A percentile compares a stretch with the other conserved stretches of the same genome.
phyloP scores from a whole-genome alignment of 1,140 invertebrate genomes.

The Adelges cooleyi region DNA sequence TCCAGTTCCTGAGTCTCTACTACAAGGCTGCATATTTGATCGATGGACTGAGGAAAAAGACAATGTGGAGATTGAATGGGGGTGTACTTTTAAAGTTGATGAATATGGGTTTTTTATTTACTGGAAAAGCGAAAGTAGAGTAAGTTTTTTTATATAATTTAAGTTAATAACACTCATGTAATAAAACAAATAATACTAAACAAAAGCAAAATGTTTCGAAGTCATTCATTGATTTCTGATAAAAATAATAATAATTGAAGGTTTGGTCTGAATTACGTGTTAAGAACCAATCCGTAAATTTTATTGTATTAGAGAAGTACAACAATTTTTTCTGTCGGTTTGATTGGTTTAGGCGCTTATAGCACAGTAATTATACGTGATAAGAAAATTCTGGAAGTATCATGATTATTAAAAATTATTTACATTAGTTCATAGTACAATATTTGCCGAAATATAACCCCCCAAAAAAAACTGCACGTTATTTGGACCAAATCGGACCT shows the following conservation, averaged over 20 bases:
- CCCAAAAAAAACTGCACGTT: background rate
- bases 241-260: too few relatives aligned
- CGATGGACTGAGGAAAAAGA: conserved; percentile 95
- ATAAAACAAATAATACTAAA: background rate
- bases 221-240: too few relatives aligned
- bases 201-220: too few relatives aligned
- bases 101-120: conserved; percentile 98
- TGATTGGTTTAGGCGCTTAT: background rate
- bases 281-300: too few relatives aligned
- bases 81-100: conserved; percentile 88
- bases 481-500: background rate
- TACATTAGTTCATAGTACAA: too few relatives aligned
- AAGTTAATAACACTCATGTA: too few relatives aligned
- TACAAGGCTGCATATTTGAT: conserved; percentile 78
- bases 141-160: conserved; percentile 43
- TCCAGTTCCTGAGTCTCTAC: conserved; percentile 74
- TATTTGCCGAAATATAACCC: too few relatives aligned
- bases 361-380: too few relatives aligned
- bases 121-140: conserved; percentile 93
- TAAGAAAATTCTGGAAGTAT: too few relatives aligned
- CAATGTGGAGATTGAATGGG: conserved; percentile 73
- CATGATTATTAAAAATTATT: too few relatives aligned
- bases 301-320: too few relatives aligned
- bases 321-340: background rate
- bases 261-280: too few relatives aligned